These are phyloP conservation scores for Taenaris catops DNA, from an alignment of 2,888 invertebrate genomes.

Conservation along the genomic window DNA sequence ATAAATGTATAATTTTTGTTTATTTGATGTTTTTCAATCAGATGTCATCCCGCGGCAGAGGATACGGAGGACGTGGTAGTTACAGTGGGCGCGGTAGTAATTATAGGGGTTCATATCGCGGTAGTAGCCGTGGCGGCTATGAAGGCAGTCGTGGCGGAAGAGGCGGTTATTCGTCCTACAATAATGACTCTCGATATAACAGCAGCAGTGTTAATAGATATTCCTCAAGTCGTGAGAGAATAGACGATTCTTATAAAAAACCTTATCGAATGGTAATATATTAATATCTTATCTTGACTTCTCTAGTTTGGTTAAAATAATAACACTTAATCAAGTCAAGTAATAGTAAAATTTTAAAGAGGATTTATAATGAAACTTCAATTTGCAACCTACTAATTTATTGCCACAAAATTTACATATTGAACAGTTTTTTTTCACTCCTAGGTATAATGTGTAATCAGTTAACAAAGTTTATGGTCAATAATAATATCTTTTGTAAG, in stretches of 20 bases:
- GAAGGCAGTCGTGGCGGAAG: slow-evolving; percentile 61
- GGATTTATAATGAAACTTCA: too few relatives aligned
- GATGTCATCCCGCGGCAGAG: slow-evolving; percentile 73
- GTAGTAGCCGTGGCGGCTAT: slow-evolving; percentile 56
- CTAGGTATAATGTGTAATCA: too few relatives aligned
- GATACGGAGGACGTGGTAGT: slow-evolving; percentile 47
- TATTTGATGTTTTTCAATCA: slow-evolving; percentile 18
- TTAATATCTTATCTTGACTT: too few relatives aligned
- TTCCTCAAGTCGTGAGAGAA: slow-evolving; percentile 53
- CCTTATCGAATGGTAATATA: slow-evolving; percentile 67
- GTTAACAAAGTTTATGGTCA: too few relatives aligned
- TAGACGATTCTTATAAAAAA: slow-evolving; percentile 71
- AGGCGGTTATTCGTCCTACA: slow-evolving; percentile 59
- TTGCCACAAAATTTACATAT: too few relatives aligned
- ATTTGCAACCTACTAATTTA: too few relatives aligned
- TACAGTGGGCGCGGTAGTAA: slow-evolving; percentile 54
- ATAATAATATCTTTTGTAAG: too few relatives aligned
- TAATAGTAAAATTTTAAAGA: too few relatives aligned
- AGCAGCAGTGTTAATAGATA: slow-evolving; percentile 57
- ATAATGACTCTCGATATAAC: slow-evolving; percentile 61
- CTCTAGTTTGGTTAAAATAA: too few relatives aligned
- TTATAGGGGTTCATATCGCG: slow-evolving; percentile 63
- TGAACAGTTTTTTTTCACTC: too few relatives aligned
- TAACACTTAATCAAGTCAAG: too few relatives aligned
- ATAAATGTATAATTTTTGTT: too few relatives aligned